Percentiles rank a stretch among this genome's conserved stretches.
These are phyloP conservation scores for Globodera ellingtonae DNA, from an alignment of 1,140 invertebrate species.

Conservation along the genomic window DNA sequence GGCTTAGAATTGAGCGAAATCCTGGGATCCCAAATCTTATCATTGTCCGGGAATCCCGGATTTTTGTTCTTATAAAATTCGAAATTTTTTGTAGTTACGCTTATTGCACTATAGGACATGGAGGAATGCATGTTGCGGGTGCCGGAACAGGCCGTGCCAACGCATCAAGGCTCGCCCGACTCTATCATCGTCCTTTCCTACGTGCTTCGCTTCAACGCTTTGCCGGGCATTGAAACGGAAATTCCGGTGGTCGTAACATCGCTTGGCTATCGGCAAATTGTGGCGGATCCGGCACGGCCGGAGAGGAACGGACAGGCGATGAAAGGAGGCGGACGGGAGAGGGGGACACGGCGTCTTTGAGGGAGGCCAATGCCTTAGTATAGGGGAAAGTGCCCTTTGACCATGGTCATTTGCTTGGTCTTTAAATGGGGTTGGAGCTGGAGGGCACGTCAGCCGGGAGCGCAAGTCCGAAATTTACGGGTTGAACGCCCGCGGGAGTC, in stretches of 20 bases:
- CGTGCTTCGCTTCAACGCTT: slow-evolving; percentile 52
- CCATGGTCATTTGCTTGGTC: no score
- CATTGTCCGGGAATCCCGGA: neutral
- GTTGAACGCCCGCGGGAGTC: no score
- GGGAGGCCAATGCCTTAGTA: no score
- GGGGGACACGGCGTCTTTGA: neutral
- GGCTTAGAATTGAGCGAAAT: neutral
- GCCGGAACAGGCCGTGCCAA: slow-evolving; percentile 16
- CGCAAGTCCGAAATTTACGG: no score
- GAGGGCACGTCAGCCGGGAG: no score
- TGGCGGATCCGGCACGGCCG: neutral
- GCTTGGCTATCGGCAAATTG: slow-evolving; percentile 34
- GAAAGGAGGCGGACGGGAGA: neutral
- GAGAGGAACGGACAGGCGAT: neutral
- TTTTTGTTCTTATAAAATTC: neutral
- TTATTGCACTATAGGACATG: neutral
- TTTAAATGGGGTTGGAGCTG: no score
- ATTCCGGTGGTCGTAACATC: slow-evolving; percentile 56
- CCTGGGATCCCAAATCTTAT: neutral
- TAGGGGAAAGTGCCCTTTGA: no score
- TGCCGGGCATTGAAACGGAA: slow-evolving; percentile 60
- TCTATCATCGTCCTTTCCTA: slow-evolving; percentile 59
- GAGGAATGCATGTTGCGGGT: slow-evolving; percentile 7
- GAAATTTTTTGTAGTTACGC: neutral
- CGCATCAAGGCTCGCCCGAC: slow-evolving; percentile 21